Percentiles rank a stretch among this genome's conserved stretches.
phyloP scores from a whole-genome alignment of 2,113 vertebrate genomes.

The Ciconia maguari region DNA sequence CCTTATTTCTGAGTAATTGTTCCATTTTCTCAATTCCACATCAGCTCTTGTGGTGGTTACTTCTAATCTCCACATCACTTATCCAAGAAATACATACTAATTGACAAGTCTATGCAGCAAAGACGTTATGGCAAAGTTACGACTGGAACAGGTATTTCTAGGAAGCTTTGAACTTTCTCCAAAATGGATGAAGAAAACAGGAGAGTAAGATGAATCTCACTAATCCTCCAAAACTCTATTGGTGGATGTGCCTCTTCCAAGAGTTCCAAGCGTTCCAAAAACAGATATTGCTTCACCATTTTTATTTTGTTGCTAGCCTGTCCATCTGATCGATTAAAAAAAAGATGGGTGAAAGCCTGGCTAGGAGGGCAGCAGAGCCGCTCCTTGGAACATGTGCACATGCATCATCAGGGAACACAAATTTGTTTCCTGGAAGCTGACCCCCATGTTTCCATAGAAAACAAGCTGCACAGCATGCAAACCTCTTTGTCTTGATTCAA shows the following conservation, averaged over 20 bases:
- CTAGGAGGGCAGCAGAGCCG: neutral
- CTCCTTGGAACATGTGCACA: fast-evolving
- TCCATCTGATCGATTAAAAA: neutral
- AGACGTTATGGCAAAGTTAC: neutral
- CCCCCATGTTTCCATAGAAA: neutral
- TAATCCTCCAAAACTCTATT: neutral
- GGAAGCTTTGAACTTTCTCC: neutral
- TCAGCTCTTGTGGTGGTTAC: neutral
- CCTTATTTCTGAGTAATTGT: neutral
- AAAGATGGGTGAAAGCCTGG: neutral
- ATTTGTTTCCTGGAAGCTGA: neutral
- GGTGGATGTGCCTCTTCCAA: neutral
- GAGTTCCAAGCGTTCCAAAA: neutral
- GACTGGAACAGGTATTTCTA: neutral
- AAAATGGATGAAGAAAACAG: neutral
- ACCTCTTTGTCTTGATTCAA: neutral
- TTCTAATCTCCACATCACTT: neutral
- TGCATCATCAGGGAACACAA: neutral
- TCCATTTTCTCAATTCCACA: neutral
- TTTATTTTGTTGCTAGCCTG: neutral
- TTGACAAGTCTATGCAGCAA: neutral
- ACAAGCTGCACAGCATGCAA: neutral
- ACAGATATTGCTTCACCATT: neutral
- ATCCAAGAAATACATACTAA: neutral
- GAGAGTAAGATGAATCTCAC: neutral